A percentile compares a stretch with the other conserved stretches of the same genome.
phyloP scores from a whole-genome alignment of 2,888 invertebrate species.

The Callinectes sapidus region DNA sequence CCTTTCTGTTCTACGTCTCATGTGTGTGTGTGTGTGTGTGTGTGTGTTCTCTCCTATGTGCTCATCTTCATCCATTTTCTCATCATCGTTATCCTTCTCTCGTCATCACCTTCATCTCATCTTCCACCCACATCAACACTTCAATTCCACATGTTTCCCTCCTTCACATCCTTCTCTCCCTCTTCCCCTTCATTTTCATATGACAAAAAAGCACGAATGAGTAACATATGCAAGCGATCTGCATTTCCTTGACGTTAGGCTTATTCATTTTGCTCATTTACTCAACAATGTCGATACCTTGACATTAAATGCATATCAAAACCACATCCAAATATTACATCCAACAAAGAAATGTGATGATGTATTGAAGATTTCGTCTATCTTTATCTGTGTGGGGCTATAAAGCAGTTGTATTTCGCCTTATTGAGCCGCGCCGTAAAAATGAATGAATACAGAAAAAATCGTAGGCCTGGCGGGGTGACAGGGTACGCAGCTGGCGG shows the following conservation, averaged over 20 bases:
- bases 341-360: neutral
- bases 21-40: too few relatives aligned
- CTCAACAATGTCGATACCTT: neutral
- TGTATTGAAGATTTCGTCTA: neutral
- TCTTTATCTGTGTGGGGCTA: neutral
- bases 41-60: too few relatives aligned
- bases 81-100: too few relatives aligned
- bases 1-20: too few relatives aligned
- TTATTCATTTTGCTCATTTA: neutral
- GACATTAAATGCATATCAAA: neutral
- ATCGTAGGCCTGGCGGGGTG: conserved; percentile 9
- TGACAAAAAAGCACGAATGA: neutral
- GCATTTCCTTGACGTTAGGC: neutral
- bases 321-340: neutral
- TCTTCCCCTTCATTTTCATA: too few relatives aligned
- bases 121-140: too few relatives aligned
- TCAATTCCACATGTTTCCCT: too few relatives aligned
- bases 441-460: conserved; percentile 8
- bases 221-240: neutral
- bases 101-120: too few relatives aligned
- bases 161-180: too few relatives aligned
- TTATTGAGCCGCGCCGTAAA: neutral
- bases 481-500: neutral
- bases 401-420: neutral
- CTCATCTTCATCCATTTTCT: too few relatives aligned